Evolutionary conservation across 2,888 invertebrate species (phyloP).

Genomic region (Cephonodes hylas): DNA sequence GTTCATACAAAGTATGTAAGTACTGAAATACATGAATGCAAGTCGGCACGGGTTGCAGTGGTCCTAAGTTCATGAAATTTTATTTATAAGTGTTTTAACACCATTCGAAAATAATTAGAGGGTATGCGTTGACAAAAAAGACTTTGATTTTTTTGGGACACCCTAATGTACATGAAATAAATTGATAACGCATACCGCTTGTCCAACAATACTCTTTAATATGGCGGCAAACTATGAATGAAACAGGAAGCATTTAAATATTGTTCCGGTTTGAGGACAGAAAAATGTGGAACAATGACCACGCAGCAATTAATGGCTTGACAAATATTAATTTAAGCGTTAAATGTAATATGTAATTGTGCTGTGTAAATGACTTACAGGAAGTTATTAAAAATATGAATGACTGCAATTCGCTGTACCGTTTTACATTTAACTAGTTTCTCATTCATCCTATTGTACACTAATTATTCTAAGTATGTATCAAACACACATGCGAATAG

Average conservation of each 20-base stretch:
- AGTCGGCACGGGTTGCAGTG: too few relatives aligned
- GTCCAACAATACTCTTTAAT: neutral
- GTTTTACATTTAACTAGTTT: neutral
- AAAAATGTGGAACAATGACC: neutral
- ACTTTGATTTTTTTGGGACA: too few relatives aligned
- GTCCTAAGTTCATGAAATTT: too few relatives aligned
- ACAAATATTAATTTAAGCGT: neutral
- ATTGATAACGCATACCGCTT: neutral
- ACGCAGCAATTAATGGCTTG: neutral
- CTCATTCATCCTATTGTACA: neutral
- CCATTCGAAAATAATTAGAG: too few relatives aligned
- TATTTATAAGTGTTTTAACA: too few relatives aligned
- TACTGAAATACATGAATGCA: too few relatives aligned
- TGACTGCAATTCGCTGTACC: neutral
- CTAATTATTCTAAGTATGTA: too few relatives aligned
- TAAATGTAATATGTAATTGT: neutral
- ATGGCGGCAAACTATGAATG: neutral
- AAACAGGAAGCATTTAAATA: slow-evolving; percentile 1
- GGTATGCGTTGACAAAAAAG: too few relatives aligned
- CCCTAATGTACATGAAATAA: too few relatives aligned
- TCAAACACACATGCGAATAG: too few relatives aligned
- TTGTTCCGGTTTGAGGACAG: neutral
- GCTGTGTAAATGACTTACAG: neutral
- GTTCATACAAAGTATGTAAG: too few relatives aligned
- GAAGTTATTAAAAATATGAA: neutral